Evolutionary conservation across 2,888 invertebrate genomes (phyloP).

Genomic region (Meiosimyza platycephala): DNA sequence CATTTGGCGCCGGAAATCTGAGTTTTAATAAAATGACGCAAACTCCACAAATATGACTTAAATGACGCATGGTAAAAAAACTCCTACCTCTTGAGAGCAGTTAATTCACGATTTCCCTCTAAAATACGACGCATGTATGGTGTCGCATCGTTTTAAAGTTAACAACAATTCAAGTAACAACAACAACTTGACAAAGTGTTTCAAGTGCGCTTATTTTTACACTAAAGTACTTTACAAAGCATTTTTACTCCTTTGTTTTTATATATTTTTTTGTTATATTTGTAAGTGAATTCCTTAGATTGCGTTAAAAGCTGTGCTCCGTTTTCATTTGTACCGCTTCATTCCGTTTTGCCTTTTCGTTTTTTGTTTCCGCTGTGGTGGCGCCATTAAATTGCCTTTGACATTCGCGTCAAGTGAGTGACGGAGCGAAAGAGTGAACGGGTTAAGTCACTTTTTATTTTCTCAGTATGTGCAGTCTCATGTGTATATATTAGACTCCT

Average conservation of each 20-base stretch:
- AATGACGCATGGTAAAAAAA: not conserved
- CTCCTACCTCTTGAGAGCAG: not conserved
- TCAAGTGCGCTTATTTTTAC: constrained; percentile 14
- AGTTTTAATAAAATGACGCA: constrained; percentile 23
- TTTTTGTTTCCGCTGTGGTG: constrained; percentile 42
- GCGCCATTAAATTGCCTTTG: constrained; percentile 50
- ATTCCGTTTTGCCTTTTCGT: constrained; percentile 9
- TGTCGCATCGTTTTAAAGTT: constrained; percentile 30
- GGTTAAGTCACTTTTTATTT: constrained; percentile 41
- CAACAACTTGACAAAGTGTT: constrained; percentile 11
- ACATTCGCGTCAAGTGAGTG: constrained; percentile 45
- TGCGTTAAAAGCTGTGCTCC: not conserved
- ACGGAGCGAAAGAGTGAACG: constrained; percentile 34
- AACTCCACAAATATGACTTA: constrained; percentile 24
- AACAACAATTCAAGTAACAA: constrained; percentile 22
- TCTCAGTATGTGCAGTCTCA: not conserved
- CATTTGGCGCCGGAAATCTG: constrained; percentile 38
- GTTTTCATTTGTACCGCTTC: constrained; percentile 1
- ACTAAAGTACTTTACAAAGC: not conserved
- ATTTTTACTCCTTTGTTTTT: constrained; percentile 17
- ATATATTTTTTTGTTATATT: not conserved
- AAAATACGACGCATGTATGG: not conserved
- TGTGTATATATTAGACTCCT: not conserved
- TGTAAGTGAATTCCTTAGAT: no score
- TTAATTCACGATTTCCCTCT: not conserved